Conservation (phyloP, 2,113 vertebrate species). For the Spea multiplicata region DNA sequence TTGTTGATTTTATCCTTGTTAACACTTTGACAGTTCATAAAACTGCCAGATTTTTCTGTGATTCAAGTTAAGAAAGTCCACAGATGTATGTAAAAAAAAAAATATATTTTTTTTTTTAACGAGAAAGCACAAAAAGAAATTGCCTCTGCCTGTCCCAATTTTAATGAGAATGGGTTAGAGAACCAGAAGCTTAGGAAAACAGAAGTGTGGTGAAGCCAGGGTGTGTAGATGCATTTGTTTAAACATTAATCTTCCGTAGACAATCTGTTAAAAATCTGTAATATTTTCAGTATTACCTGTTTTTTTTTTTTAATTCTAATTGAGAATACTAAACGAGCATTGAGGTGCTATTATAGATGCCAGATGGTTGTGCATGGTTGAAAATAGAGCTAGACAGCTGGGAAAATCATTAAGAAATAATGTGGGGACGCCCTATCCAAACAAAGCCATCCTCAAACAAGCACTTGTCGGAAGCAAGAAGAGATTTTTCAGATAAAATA, state of each 20-base stretch:
- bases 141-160: slow-evolving; percentile 7
- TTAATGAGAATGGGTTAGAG: slow-evolving; percentile 3
- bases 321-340: slow-evolving; percentile 77
- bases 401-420: slow-evolving; percentile 83
- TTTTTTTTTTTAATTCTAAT: slow-evolving; percentile 63
- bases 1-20: slow-evolving; percentile 39
- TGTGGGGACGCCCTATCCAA: slow-evolving; percentile 82
- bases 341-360: slow-evolving; percentile 82
- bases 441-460: slow-evolving; percentile 75
- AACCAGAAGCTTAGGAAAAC: slow-evolving; percentile 7
- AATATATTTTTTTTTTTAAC: not conserved
- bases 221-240: slow-evolving; percentile 26
- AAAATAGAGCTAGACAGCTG: slow-evolving; percentile 85
- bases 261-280: slow-evolving; percentile 50
- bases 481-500: slow-evolving; percentile 78
- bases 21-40: slow-evolving; percentile 35
- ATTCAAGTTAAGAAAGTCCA: slow-evolving; percentile 5
- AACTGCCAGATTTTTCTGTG: slow-evolving; percentile 10
- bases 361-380: slow-evolving; percentile 83
- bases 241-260: slow-evolving; percentile 50
- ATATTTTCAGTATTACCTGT: slow-evolving; percentile 66
- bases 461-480: slow-evolving; percentile 68
- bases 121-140: not conserved
- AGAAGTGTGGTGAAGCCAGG: slow-evolving; percentile 41
- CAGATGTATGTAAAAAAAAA: not conserved